Evolutionary conservation across 2,797 vertebrate genomes (phyloP).

Genomic region (Chrosomus eos): DNA sequence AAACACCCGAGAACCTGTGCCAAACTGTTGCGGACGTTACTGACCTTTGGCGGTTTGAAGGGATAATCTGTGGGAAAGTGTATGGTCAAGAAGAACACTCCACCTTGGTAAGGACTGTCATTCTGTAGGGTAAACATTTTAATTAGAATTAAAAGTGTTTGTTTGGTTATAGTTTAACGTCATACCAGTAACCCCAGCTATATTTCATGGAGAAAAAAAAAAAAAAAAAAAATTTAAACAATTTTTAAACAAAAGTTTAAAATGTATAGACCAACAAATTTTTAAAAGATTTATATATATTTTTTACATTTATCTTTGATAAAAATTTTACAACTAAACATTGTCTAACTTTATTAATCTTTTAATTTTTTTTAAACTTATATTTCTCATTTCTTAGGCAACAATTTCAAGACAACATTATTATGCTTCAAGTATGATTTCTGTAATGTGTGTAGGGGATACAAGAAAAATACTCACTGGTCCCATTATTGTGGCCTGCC

Average conservation of each 20-base stretch:
- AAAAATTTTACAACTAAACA: background rate
- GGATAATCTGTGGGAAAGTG: constrained; percentile 88
- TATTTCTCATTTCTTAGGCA: too few species aligned
- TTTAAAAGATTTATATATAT: too few species aligned
- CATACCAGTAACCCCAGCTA: background rate
- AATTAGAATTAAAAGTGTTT: constrained; percentile 12
- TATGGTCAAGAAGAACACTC: constrained; percentile 88
- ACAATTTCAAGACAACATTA: background rate
- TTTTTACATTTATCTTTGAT: too few species aligned
- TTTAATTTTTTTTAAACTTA: too few species aligned
- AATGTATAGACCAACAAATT: too few species aligned
- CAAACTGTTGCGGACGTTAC: constrained; percentile 9
- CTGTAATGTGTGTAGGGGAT: background rate
- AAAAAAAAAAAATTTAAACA: background rate
- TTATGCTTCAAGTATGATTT: background rate
- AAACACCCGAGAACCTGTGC: background rate
- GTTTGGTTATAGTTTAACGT: background rate
- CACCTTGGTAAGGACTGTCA: constrained; percentile 87
- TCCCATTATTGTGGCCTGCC: constrained; percentile 87
- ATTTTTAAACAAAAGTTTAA: too few species aligned
- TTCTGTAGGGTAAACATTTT: constrained; percentile 70
- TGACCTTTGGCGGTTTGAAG: constrained; percentile 88
- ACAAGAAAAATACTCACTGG: constrained; percentile 75
- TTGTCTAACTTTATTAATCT: background rate
- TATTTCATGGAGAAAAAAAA: background rate